A percentile compares a stretch with the other conserved stretches of the same genome.
These are phyloP conservation scores for Drosophila persimilis DNA, from an alignment of 1,140 invertebrate genomes.

Conservation along the genomic window DNA sequence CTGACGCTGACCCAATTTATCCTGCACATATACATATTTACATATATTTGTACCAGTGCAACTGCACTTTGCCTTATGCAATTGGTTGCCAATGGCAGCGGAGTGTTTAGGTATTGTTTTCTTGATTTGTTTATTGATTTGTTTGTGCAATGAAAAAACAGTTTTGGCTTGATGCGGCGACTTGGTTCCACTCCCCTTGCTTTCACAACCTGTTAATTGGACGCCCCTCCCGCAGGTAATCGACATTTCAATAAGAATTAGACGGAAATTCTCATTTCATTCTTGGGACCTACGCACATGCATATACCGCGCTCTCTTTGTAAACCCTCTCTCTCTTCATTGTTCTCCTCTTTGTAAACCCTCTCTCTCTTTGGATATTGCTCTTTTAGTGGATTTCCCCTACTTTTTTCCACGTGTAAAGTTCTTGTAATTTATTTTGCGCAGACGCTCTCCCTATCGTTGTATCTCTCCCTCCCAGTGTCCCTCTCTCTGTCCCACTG, in stretches of 20 bases:
- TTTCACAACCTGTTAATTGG: constrained; percentile 43
- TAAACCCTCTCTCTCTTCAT: neutral
- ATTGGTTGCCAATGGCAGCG: constrained; percentile 51
- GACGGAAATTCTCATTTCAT: neutral
- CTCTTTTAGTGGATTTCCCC: constrained; percentile 2
- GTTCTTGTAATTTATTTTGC: constrained; percentile 49
- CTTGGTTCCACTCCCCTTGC: constrained; percentile 17
- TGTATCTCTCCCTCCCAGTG: constrained; percentile 19
- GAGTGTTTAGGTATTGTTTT: constrained; percentile 17
- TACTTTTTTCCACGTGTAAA: constrained; percentile 45
- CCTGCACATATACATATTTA: neutral
- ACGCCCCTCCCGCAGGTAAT: constrained; percentile 22
- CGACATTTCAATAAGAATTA: constrained; percentile 27
- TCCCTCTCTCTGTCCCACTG: constrained; percentile 9
- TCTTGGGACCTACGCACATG: constrained; percentile 26
- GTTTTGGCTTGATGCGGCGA: neutral
- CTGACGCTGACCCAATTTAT: constrained; percentile 56
- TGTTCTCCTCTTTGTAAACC: too few relatives aligned
- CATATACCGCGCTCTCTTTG: constrained; percentile 8
- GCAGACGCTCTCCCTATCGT: constrained; percentile 33
- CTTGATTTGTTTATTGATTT: constrained; percentile 63
- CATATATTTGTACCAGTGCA: constrained; percentile 4
- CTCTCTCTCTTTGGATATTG: neutral
- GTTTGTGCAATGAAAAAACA: constrained; percentile 6
- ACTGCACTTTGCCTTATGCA: constrained; percentile 61